phyloP scores from a whole-genome alignment of 2,797 vertebrate species.

The Delichon dasypus region DNA sequence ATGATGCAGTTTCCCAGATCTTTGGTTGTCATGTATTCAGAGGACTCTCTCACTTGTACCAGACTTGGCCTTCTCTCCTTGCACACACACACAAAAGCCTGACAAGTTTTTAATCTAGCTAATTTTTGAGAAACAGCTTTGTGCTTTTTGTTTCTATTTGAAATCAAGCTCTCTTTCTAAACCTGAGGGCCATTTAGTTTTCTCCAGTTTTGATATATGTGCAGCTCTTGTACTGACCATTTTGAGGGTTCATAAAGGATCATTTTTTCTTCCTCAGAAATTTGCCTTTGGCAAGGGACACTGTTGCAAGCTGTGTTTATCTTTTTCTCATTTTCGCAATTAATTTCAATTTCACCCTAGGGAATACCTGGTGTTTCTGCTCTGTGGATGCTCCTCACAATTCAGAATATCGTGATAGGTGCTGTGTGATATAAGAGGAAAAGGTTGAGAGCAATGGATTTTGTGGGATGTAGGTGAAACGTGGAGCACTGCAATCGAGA shows the following conservation, averaged over 20 bases:
- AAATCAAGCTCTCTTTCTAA: background rate
- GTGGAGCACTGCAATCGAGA: background rate
- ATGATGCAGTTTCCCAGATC: background rate
- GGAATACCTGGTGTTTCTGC: background rate
- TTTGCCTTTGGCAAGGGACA: slow-evolving; percentile 19
- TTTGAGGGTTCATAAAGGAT: background rate
- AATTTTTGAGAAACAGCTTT: background rate
- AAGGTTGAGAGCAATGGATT: background rate
- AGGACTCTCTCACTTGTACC: background rate
- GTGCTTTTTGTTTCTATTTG: background rate
- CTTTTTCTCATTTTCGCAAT: slow-evolving; percentile 19
- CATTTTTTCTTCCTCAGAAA: background rate
- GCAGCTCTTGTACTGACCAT: background rate
- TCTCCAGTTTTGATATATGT: background rate
- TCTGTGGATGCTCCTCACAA: background rate
- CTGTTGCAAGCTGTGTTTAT: background rate
- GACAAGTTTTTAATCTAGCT: background rate
- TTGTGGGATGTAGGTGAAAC: slow-evolving; percentile 9
- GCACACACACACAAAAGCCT: background rate
- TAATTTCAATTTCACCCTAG: background rate
- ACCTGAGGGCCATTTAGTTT: background rate
- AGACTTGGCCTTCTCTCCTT: background rate
- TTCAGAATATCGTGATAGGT: background rate
- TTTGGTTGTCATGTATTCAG: background rate
- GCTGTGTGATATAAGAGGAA: background rate